A percentile compares a stretch with the other conserved stretches of the same genome.
phyloP scores from a whole-genome alignment of 1,140 invertebrate genomes.

The Plectus sambesii region DNA sequence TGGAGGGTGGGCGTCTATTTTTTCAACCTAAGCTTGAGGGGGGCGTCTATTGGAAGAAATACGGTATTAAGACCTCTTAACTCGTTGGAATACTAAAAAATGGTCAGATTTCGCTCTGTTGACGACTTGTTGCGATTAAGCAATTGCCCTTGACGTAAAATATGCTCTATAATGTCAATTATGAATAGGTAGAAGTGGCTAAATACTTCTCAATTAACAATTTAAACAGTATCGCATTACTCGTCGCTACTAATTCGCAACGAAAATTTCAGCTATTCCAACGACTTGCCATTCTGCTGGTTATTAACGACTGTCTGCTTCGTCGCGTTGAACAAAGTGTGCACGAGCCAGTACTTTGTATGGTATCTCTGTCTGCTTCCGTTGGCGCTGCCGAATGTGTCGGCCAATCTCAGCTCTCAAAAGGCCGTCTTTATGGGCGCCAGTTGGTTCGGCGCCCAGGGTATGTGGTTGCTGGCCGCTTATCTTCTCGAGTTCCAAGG shows the following conservation, averaged over 20 bases:
- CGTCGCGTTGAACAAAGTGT: conserved; percentile 87
- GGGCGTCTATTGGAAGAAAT: too few relatives aligned
- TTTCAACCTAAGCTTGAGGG: too few relatives aligned
- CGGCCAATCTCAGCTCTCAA: conserved; percentile 6
- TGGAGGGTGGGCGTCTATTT: too few relatives aligned
- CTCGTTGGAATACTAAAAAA: conserved; percentile 21
- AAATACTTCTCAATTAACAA: too few relatives aligned
- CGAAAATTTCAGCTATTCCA: conserved; percentile 36
- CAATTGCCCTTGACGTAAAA: too few relatives aligned
- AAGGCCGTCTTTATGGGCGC: conserved; percentile 20
- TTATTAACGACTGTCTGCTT: conserved; percentile 73
- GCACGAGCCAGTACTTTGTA: conserved; percentile 93
- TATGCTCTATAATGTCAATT: too few relatives aligned
- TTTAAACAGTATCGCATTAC: too few relatives aligned
- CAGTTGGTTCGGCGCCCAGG: conserved; percentile 68
- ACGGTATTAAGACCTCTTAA: too few relatives aligned
- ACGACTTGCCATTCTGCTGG: conserved; percentile 67
- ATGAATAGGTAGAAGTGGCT: too few relatives aligned
- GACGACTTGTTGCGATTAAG: too few relatives aligned
- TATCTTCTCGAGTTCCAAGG: conserved; percentile 81
- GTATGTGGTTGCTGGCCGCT: conserved; percentile 73
- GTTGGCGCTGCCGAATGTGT: conserved; percentile 54
- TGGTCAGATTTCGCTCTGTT: too few relatives aligned
- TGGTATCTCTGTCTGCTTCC: conserved; percentile 86
- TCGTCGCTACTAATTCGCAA: conserved; percentile 28